Evolutionary conservation across 2,888 invertebrate genomes (phyloP), one percentile per base, ranked within the genome.

Genomic region (Luperina testacea): DNA sequence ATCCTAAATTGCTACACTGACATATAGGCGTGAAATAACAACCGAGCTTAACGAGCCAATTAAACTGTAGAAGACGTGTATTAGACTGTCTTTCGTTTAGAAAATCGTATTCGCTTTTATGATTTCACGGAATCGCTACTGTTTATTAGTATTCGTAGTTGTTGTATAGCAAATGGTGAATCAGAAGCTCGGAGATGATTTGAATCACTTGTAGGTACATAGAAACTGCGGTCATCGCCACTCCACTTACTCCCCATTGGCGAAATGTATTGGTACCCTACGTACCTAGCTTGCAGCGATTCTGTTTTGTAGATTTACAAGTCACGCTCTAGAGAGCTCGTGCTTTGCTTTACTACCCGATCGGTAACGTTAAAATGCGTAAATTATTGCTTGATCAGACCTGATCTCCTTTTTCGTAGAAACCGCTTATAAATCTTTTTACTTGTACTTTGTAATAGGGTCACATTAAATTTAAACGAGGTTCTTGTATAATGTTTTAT

Each of bases 241-340:
- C 87, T 87, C 87, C 88, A 80, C 81, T 86, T 83, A 77, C 91
- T 90, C 86, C 89, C 92, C 90, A 91, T 93, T 92, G 91, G 91
- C 87, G 86, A 92, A 91, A 90, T 90, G 89, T 91, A 92, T 92
- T 87, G 87, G 83, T 89, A 86, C 87, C 85, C 81, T 81, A 83
- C 85, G 75, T 80, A 84, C 83, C 81, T 83, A 88, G 84, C 79
- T 86, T 80, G 83, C 84, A 87, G 77, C 87, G 88, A 91, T 88
- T 72, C 84, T 87, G 89, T 91, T 91, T 89, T 76, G 77, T 88
- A 90, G 93, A 94, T 95, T 94, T 93, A 94, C 93, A 92, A 93
- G 92, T 93, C 94, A 94, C 93, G 94, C 91, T 92, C 89, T 91
- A 92, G 91, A 92, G 92, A 93, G 93, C 89, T 93, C 91, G 92